Conservation (phyloP, 2,797 vertebrate species). For the Esox masquinongy region DNA sequence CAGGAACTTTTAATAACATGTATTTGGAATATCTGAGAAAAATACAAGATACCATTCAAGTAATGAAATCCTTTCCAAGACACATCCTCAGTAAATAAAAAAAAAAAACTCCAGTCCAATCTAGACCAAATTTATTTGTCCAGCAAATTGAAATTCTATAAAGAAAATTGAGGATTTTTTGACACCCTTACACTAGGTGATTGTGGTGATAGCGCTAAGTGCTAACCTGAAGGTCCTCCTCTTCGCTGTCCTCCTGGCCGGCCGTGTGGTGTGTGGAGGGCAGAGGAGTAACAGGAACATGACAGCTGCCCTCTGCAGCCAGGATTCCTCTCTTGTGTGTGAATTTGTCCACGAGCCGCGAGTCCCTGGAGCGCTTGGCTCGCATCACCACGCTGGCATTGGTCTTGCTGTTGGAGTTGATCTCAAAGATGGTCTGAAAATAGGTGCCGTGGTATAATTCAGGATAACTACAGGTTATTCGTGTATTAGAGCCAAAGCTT, state of each 20-base stretch:
- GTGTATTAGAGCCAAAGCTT: neutral
- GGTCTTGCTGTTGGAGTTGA: constrained; percentile 86
- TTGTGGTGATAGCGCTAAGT: neutral
- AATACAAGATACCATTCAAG: too few species aligned
- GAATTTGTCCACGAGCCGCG: constrained; percentile 79
- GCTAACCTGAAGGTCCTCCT: constrained; percentile 62
- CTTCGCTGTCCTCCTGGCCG: constrained; percentile 41
- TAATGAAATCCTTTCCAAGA: too few species aligned
- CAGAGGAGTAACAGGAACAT: constrained; percentile 1
- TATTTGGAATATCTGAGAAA: too few species aligned
- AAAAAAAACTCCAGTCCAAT: too few species aligned
- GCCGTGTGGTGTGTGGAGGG: neutral
- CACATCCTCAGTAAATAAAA: too few species aligned
- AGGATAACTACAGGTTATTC: neutral
- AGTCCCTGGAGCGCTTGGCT: constrained; percentile 82
- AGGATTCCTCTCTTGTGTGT: constrained; percentile 71
- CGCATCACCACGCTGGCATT: constrained; percentile 87
- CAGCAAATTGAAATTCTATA: too few species aligned
- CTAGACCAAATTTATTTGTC: too few species aligned
- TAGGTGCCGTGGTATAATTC: neutral
- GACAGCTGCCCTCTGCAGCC: constrained; percentile 48
- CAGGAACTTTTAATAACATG: too few species aligned
- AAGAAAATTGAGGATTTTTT: too few species aligned
- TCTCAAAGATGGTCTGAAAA: constrained; percentile 93
- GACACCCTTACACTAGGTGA: too few species aligned